phyloP scores from a whole-genome alignment of 1,140 invertebrate genomes.

The Temnothorax nylanderi region DNA sequence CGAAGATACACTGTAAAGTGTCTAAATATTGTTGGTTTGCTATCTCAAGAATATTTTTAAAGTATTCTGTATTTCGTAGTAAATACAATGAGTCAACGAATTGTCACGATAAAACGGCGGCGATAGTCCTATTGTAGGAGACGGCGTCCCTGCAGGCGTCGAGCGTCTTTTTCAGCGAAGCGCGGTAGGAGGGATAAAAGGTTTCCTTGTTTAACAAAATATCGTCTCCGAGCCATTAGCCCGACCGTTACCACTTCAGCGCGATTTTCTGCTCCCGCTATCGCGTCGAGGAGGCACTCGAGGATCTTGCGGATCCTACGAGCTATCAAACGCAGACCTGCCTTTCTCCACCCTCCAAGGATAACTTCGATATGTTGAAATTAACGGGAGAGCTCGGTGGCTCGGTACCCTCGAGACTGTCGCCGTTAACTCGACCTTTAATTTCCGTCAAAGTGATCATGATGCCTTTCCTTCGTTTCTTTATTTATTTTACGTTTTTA shows the following conservation, averaged over 20 bases:
- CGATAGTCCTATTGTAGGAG: background rate
- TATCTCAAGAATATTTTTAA: background rate
- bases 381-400: conserved; percentile 32
- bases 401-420: background rate
- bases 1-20: background rate
- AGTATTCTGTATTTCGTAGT: background rate
- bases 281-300: conserved; percentile 70
- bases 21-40: background rate
- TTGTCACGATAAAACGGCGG: background rate
- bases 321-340: conserved; percentile 71
- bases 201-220: conserved; percentile 86
- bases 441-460: background rate
- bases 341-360: conserved; percentile 33
- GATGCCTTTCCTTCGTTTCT: background rate
- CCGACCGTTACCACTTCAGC: conserved; percentile 80
- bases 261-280: conserved; percentile 78
- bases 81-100: background rate
- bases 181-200: conserved; percentile 82
- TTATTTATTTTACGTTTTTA: background rate
- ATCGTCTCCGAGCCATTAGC: conserved; percentile 84
- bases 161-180: conserved; percentile 59
- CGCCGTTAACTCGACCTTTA: conserved; percentile 38
- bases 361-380: conserved; percentile 42
- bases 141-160: conserved; percentile 71
- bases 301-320: conserved; percentile 67